A percentile compares a stretch with the other conserved stretches of the same genome.
Conservation (phyloP, 2,888 invertebrate species). For the Apodemia mormo region DNA sequence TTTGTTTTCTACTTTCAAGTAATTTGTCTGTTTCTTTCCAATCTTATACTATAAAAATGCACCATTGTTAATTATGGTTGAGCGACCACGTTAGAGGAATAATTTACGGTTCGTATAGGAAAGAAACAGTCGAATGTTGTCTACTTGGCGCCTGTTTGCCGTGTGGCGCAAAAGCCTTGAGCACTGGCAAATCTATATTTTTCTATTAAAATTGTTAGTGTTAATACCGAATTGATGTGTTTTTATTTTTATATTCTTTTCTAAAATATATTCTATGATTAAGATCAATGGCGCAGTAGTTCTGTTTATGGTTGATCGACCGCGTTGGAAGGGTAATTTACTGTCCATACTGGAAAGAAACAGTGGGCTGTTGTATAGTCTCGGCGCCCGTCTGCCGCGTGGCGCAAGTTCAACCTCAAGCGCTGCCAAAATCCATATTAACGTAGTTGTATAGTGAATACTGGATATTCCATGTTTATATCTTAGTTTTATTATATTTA, state of each 20-base stretch:
- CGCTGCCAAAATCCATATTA: slow-evolving; percentile 39
- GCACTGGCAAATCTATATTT: slow-evolving; percentile 37
- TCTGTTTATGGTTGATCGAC: slow-evolving; percentile 12
- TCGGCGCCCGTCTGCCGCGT: slow-evolving; percentile 58
- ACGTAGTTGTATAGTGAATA: slow-evolving; percentile 20
- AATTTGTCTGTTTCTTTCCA: too few species aligned
- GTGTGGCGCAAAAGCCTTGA: slow-evolving; percentile 29
- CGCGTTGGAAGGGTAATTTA: slow-evolving; percentile 43
- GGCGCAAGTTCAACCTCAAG: slow-evolving; percentile 20
- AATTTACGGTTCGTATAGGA: slow-evolving; percentile 54
- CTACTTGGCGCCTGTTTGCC: slow-evolving; percentile 57
- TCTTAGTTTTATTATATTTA: background rate
- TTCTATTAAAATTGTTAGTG: background rate
- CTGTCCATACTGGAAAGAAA: slow-evolving; percentile 55
- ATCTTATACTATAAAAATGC: slow-evolving; percentile 20
- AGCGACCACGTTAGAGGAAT: slow-evolving; percentile 46
- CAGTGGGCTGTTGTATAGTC: slow-evolving; percentile 63
- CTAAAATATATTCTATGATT: background rate
- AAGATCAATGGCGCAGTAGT: slow-evolving; percentile 24
- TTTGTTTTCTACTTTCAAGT: too few species aligned
- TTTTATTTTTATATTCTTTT: background rate
- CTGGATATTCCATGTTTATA: background rate
- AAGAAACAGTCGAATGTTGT: slow-evolving; percentile 64
- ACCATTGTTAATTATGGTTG: slow-evolving; percentile 42
- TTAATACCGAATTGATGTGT: background rate